phyloP scores from a whole-genome alignment of 2,113 vertebrate genomes.

The Aspidoscelis tigris region DNA sequence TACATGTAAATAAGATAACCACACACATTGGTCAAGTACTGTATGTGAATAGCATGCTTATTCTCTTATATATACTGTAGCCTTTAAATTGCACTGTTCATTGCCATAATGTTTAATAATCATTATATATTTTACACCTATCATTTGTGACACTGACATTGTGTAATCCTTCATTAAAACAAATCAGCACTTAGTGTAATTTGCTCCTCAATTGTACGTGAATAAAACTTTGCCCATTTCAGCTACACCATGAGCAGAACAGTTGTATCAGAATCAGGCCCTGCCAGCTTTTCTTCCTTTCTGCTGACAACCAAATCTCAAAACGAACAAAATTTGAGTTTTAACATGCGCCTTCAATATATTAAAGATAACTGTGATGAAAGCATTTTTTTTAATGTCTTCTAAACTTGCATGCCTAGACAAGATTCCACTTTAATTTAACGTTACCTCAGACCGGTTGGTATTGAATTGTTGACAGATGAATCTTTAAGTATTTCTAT shows the following conservation, averaged over 20 bases:
- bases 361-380: not conserved
- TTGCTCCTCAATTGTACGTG: not conserved
- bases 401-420: not conserved
- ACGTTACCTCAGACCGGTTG: not conserved
- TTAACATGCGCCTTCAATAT: not conserved
- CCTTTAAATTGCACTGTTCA: not conserved
- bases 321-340: not conserved
- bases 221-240: not conserved
- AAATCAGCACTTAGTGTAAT: too few relatives aligned
- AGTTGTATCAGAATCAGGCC: not conserved
- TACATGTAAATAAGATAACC: constrained; percentile 1
- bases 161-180: not conserved
- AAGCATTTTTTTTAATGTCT: not conserved
- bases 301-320: not conserved
- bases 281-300: not conserved
- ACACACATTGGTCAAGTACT: not conserved
- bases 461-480: not conserved
- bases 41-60: not conserved
- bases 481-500: constrained; percentile 14
- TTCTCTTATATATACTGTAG: not conserved
- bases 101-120: not conserved
- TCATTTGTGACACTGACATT: not conserved
- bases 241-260: not conserved
- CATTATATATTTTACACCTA: not conserved
- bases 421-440: not conserved